phyloP scores from a whole-genome alignment of 2,113 vertebrate species.

The Amblyornis subalaris region DNA sequence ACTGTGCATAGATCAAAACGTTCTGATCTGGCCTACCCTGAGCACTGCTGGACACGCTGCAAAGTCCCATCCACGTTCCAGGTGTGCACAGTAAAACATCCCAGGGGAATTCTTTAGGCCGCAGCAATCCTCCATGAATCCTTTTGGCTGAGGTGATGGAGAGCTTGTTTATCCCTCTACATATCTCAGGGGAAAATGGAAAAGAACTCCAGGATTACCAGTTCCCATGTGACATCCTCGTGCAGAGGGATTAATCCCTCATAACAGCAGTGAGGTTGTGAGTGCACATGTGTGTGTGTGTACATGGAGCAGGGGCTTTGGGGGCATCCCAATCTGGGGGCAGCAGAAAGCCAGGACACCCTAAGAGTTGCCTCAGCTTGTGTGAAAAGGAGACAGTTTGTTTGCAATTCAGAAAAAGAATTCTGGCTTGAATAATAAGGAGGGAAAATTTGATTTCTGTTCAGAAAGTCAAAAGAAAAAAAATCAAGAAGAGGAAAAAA shows the following conservation, averaged over 20 bases:
- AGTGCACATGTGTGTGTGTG: background rate
- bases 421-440: background rate
- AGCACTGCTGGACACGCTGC: background rate
- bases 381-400: background rate
- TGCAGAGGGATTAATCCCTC: background rate
- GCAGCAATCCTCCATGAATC: background rate
- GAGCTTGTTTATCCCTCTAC: background rate
- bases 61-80: fast-evolving
- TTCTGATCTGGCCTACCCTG: background rate
- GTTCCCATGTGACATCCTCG: background rate
- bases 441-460: background rate
- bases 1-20: background rate
- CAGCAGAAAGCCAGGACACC: background rate
- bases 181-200: background rate
- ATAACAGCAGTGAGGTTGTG: background rate
- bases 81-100: background rate
- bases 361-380: background rate
- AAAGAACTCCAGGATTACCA: background rate
- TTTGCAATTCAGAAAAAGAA: background rate
- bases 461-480: background rate
- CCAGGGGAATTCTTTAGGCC: background rate
- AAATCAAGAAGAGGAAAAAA: background rate
- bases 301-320: background rate
- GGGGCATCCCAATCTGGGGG: too few relatives aligned
- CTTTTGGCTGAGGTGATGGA: background rate